phyloP scores from a whole-genome alignment of 2,797 vertebrate genomes.

The Hippoglossus hippoglossus region DNA sequence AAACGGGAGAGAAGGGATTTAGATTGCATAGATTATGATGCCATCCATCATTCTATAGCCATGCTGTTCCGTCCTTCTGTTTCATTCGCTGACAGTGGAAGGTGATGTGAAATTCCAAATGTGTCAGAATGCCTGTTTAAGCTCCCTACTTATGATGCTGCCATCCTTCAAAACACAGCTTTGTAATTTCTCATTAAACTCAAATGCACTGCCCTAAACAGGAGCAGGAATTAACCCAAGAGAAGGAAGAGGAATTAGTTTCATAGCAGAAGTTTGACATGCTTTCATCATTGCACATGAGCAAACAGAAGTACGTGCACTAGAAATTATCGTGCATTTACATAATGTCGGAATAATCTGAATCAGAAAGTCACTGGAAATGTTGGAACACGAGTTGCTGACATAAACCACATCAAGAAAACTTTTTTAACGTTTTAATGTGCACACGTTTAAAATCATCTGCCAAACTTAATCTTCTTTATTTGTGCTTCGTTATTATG shows the following conservation, averaged over 20 bases:
- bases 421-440: too few relatives aligned
- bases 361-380: too few relatives aligned
- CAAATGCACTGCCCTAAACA: not conserved
- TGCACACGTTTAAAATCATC: too few relatives aligned
- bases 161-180: not conserved
- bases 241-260: not conserved
- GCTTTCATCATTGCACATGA: not conserved
- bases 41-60: not conserved
- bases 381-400: too few relatives aligned
- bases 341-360: too few relatives aligned
- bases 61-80: not conserved
- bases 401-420: too few relatives aligned
- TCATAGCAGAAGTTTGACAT: not conserved
- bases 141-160: not conserved
- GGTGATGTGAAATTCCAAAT: not conserved
- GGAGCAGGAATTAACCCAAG: not conserved
- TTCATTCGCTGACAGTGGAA: constrained; percentile 12
- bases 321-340: not conserved
- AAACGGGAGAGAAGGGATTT: constrained; percentile 3
- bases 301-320: not conserved
- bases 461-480: too few relatives aligned
- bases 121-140: not conserved
- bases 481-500: too few relatives aligned
- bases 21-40: not conserved
- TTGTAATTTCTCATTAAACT: not conserved